These are phyloP conservation scores for Pilophorus perplexus DNA, from an alignment of 2,888 invertebrate genomes.

Conservation along the genomic window DNA sequence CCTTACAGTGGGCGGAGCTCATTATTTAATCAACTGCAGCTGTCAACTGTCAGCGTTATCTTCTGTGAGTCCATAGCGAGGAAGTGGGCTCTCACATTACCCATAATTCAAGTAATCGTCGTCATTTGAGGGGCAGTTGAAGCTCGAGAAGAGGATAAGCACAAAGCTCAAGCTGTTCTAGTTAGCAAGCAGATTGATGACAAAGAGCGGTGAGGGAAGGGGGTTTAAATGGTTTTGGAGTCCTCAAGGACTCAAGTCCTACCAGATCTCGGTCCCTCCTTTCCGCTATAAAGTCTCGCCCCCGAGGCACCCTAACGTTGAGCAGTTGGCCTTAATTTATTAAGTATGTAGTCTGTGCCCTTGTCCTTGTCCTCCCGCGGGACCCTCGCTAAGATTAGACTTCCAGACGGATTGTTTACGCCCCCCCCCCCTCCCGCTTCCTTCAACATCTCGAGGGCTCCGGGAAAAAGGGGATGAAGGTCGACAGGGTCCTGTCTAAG, in stretches of 20 bases:
- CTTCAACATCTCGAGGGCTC: not conserved
- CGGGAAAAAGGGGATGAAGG: not conserved
- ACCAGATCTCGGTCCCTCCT: not conserved
- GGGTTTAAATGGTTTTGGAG: slow-evolving; percentile 26
- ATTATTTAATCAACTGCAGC: too few relatives aligned
- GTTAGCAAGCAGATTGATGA: too few relatives aligned
- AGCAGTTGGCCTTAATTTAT: slow-evolving; percentile 17
- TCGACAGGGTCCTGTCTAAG: too few relatives aligned
- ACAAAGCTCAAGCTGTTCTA: too few relatives aligned
- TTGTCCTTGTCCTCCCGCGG: slow-evolving; percentile 13
- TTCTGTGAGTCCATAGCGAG: too few relatives aligned
- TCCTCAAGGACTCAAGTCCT: not conserved
- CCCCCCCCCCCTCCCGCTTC: not conserved
- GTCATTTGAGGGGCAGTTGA: too few relatives aligned
- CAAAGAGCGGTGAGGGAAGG: too few relatives aligned
- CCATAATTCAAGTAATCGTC: too few relatives aligned
- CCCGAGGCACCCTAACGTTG: slow-evolving; percentile 25
- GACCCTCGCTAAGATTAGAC: slow-evolving; percentile 3
- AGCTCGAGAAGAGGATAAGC: too few relatives aligned
- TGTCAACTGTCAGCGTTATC: too few relatives aligned
- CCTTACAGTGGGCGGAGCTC: too few relatives aligned
- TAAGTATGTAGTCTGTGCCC: slow-evolving; percentile 29
- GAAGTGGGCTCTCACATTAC: too few relatives aligned
- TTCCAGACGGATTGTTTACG: slow-evolving; percentile 9
- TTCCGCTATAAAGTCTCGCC: slow-evolving; percentile 15